Evolutionary conservation across 2,113 vertebrate genomes (phyloP).

Genomic region (Mesitornis unicolor): DNA sequence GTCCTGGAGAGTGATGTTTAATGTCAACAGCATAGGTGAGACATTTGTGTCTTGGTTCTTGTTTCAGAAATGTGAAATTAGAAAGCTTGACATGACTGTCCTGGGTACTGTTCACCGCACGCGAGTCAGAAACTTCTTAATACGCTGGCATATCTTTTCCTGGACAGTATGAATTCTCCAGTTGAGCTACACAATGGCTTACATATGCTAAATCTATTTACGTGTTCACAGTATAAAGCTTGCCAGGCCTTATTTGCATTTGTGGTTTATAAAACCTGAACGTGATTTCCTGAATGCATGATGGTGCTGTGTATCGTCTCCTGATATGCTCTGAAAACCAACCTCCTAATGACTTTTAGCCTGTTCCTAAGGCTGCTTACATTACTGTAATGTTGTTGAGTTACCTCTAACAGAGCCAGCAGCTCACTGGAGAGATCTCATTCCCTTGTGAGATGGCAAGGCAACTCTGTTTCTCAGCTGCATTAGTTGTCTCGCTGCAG

Average conservation of each 20-base stretch:
- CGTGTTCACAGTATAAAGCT: neutral
- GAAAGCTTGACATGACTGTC: neutral
- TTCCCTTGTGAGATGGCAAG: neutral
- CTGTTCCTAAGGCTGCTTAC: neutral
- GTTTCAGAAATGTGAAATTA: neutral
- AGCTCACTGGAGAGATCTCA: neutral
- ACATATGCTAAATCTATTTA: neutral
- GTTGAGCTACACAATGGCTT: neutral
- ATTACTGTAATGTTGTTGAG: neutral
- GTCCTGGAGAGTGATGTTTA: neutral
- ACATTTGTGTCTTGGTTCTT: neutral
- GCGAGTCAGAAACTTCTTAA: neutral
- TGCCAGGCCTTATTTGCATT: constrained; percentile 24
- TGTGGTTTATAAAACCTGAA: constrained; percentile 31
- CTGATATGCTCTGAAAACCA: neutral
- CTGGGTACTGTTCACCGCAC: neutral
- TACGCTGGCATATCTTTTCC: neutral
- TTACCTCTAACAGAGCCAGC: neutral
- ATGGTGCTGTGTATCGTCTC: neutral
- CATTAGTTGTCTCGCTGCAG: neutral
- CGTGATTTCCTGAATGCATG: neutral
- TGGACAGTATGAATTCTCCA: neutral
- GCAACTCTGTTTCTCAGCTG: neutral
- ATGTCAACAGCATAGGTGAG: neutral
- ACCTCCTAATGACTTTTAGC: neutral